Evolutionary conservation across 2,797 vertebrate species (phyloP), one percentile per base, ranked within the genome.

Genomic region (Coracias cyanogaster): DNA sequence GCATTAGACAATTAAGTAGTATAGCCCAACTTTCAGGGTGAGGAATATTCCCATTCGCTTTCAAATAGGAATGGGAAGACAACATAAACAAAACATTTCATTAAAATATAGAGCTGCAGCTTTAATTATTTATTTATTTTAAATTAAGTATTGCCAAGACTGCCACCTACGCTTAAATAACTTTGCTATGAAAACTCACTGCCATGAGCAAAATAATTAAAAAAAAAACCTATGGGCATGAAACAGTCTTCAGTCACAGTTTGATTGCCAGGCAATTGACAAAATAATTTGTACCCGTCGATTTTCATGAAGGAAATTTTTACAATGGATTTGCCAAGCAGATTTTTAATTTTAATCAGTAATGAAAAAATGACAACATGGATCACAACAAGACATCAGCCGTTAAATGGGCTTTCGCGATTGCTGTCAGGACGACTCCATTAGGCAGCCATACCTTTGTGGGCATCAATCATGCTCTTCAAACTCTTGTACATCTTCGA

Each of bases 371-470:
- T 99, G 99, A 99, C 99, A 99, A 98, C 98, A 98, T 97, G 98
- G 99, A 99, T 99, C 99, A 99, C 99, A 99, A 99, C 99, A 99
- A 99, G 98, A 98, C 99, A 99, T 99, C 99, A 99, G 99, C 97
- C 97, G 98, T 98, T 98, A 99, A 98, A 98, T 98, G 98, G 99
- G 99, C 98, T 99, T 98, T 98, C 93, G 98, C 98, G 98, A 99
- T 98, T 98, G 99, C 99, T 99, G 99, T 99, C 99, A 99, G 98
- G 97, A 98, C 93, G 98, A 98, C 98, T 98, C 98, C 98, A 98
- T 99, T 99, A 99, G 98, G 98, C 98, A 98, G 98, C 98, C 91
- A 98, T 97, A 98, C 98, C 98, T 99, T 99, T 98, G 97, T 97
- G 98, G 98, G 98, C 99, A 99, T 99, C 99, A 99, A 99, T 99